Evolutionary conservation across 2,888 invertebrate species (phyloP).

Genomic region (Hirtodrosophila duncani): DNA sequence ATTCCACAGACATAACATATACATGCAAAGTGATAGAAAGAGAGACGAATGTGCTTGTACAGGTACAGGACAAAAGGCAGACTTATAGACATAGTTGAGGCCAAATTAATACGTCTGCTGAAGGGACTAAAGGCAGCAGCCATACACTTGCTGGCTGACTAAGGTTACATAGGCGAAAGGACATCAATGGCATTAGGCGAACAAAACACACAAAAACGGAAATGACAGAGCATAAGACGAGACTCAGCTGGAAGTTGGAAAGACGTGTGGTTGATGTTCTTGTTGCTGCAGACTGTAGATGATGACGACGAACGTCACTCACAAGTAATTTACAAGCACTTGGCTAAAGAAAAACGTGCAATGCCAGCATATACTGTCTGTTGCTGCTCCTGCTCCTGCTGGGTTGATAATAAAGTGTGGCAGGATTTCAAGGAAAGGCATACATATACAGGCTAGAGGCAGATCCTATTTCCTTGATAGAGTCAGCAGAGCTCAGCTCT

Average conservation of each 20-base stretch:
- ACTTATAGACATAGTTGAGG: constrained; percentile 39
- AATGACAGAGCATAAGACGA: constrained; percentile 8
- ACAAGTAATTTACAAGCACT: constrained; percentile 50
- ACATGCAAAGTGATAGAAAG: constrained; percentile 3
- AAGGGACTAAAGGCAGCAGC: constrained; percentile 8
- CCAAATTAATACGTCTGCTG: constrained; percentile 55
- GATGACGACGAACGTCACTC: constrained; percentile 52
- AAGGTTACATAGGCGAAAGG: constrained; percentile 12
- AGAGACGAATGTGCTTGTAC: constrained; percentile 2
- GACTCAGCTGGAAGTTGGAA: constrained; percentile 3
- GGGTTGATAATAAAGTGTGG: constrained; percentile 40
- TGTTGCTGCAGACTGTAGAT: constrained; percentile 17
- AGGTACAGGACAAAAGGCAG: constrained; percentile 15
- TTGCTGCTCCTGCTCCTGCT: background rate
- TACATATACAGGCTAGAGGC: background rate
- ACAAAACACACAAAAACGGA: constrained; percentile 3
- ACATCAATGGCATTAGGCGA: background rate
- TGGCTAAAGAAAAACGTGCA: no score
- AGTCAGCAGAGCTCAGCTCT: no score
- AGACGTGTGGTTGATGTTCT: background rate
- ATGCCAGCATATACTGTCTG: constrained; percentile 10
- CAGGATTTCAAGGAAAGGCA: constrained; percentile 18
- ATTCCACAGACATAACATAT: background rate
- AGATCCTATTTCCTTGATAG: no score
- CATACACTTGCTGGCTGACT: no score